Conservation (phyloP, 2,888 invertebrate species). For the Tricholauxania praeusta region DNA sequence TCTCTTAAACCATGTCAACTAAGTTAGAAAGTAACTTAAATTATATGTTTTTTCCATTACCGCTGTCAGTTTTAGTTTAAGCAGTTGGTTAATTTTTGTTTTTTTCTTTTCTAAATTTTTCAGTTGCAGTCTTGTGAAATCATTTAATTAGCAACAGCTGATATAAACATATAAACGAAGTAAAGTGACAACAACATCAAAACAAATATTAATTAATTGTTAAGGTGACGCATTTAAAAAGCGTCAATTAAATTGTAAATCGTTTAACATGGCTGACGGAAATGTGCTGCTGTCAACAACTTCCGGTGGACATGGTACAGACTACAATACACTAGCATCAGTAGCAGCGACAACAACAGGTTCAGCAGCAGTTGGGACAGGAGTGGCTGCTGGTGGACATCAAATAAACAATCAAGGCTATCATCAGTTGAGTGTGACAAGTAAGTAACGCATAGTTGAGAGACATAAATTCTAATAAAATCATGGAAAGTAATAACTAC, state of each 20-base stretch:
- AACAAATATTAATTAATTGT: background rate
- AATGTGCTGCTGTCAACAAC: conserved; percentile 60
- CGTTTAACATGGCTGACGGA: conserved; percentile 59
- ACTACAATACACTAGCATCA: conserved; percentile 43
- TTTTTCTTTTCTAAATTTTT: no score
- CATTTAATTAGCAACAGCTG: no score
- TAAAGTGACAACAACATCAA: no score
- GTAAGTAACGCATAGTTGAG: conserved; percentile 67
- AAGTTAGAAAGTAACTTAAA: no score
- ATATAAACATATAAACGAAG: no score
- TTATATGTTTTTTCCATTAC: no score
- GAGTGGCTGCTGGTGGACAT: conserved; percentile 44
- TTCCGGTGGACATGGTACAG: conserved; percentile 53
- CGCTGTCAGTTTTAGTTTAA: no score
- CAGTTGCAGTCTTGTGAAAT: no score
- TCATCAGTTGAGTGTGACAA: conserved; percentile 77
- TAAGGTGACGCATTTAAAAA: conserved; percentile 1
- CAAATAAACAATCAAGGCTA: conserved; percentile 68
- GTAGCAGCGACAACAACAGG: conserved; percentile 36
- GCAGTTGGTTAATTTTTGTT: no score
- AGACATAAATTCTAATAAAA: background rate
- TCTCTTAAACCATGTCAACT: no score
- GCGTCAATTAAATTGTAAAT: conserved; percentile 41
- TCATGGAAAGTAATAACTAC: no score
- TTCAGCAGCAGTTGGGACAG: conserved; percentile 34